Conservation (phyloP, 2,888 invertebrate genomes). For the Autographa gamma region DNA sequence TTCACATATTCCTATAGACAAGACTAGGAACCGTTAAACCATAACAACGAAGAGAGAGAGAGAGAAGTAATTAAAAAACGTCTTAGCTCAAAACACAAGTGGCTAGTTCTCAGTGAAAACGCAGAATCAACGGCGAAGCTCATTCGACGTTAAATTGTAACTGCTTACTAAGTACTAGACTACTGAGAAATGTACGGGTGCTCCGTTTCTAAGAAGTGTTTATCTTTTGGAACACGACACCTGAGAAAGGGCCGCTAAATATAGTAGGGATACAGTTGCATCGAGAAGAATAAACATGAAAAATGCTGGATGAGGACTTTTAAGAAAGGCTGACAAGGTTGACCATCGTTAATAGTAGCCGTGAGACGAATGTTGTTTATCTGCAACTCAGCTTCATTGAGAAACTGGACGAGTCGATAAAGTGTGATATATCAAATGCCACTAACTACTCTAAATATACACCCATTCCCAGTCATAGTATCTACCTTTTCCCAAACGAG, state of each 20-base stretch:
- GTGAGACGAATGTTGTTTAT: conserved; percentile 24
- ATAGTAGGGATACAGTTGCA: conserved; percentile 43
- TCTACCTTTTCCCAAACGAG: too few relatives aligned
- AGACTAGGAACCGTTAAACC: conserved; percentile 1
- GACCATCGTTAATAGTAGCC: not conserved
- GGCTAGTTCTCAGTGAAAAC: conserved; percentile 25
- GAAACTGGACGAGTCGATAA: not conserved
- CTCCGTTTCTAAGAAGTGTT: conserved; percentile 70
- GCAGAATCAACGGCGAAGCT: conserved; percentile 47
- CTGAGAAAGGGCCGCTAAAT: conserved; percentile 63
- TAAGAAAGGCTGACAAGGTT: conserved; percentile 8
- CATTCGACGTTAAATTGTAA: conserved; percentile 45
- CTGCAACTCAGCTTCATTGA: not conserved
- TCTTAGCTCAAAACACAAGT: conserved; percentile 49
- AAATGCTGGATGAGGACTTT: conserved; percentile 31
- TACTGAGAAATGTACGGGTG: conserved; percentile 43
- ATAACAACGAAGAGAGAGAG: conserved; percentile 23
- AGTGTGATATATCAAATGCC: not conserved
- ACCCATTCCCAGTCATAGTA: too few relatives aligned
- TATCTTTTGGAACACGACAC: conserved; percentile 76
- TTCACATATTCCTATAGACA: conserved; percentile 7
- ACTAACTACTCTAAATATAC: too few relatives aligned
- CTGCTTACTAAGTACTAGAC: conserved; percentile 70
- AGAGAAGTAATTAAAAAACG: conserved; percentile 30
- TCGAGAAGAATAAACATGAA: conserved; percentile 31